Percentiles rank a stretch among this genome's conserved stretches.
Conservation (phyloP, 2,888 invertebrate genomes). For the Melanostoma mellinum region DNA sequence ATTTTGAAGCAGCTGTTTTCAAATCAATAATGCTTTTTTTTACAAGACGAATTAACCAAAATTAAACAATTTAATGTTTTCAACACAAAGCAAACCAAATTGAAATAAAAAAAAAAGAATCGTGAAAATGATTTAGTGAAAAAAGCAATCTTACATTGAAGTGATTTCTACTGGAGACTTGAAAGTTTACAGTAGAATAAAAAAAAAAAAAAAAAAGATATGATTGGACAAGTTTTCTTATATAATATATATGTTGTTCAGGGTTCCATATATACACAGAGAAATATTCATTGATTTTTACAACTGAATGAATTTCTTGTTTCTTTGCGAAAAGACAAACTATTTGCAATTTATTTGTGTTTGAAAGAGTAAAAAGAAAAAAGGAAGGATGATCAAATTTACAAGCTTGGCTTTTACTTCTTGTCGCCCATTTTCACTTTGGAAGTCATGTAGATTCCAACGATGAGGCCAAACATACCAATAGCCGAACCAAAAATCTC, state of each 20-base stretch:
- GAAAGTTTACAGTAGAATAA: not conserved
- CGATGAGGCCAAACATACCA: constrained; percentile 98
- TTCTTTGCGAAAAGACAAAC: constrained; percentile 41
- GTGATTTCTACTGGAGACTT: not conserved
- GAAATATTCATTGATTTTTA: constrained; percentile 32
- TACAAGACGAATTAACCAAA: not conserved
- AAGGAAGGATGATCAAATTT: constrained; percentile 2
- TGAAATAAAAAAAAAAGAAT: constrained; percentile 9
- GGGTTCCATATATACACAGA: constrained; percentile 49
- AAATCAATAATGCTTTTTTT: too few species aligned
- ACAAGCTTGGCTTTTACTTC: constrained; percentile 78
- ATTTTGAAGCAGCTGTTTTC: too few species aligned
- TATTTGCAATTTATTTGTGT: constrained; percentile 17
- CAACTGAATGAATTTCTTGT: constrained; percentile 40
- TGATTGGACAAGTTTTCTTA: constrained; percentile 38
- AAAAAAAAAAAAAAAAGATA: too few species aligned
- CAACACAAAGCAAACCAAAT: constrained; percentile 37
- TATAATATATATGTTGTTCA: constrained; percentile 36
- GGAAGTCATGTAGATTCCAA: constrained; percentile 96
- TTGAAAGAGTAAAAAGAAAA: constrained; percentile 24
- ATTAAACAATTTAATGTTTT: constrained; percentile 8
- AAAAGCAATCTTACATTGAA: constrained; percentile 5
- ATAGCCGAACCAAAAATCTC: constrained; percentile 99
- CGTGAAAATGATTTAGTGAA: too few species aligned
- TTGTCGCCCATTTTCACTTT: constrained; percentile 91